phyloP scores from a whole-genome alignment of 2,113 vertebrate species.

The Larimichthys crocea region DNA sequence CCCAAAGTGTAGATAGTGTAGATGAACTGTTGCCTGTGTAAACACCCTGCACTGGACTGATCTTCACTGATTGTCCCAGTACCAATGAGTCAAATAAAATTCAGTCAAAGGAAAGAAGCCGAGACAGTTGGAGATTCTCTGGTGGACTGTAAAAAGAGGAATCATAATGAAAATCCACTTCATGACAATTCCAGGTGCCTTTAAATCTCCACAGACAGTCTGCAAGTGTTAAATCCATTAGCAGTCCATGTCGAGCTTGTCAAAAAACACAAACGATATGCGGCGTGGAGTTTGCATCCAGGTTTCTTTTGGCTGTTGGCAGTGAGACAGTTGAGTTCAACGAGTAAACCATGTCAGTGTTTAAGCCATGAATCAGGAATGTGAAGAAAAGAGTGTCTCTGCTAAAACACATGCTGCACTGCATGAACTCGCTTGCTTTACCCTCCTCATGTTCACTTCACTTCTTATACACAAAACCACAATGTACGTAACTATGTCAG shows the following conservation, averaged over 20 bases:
- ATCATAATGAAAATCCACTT: constrained; percentile 39
- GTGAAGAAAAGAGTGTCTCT: not conserved
- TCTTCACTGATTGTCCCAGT: not conserved
- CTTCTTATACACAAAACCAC: constrained; percentile 12
- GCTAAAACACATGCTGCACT: constrained; percentile 12
- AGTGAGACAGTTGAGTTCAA: constrained; percentile 19
- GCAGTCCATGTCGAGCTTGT: constrained; percentile 7
- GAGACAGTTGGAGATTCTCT: constrained; percentile 18
- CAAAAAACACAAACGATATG: constrained; percentile 3
- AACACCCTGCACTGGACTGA: not conserved
- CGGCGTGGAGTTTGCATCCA: constrained; percentile 21
- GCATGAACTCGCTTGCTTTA: not conserved
- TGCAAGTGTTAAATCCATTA: constrained; percentile 68
- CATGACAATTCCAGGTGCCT: constrained; percentile 64
- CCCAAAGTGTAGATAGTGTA: not conserved
- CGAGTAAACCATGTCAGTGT: constrained; percentile 44
- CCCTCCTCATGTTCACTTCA: not conserved
- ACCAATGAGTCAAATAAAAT: not conserved
- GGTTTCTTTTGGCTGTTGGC: constrained; percentile 45
- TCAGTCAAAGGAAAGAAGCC: not conserved
- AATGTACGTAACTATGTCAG: not conserved
- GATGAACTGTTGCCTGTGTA: not conserved
- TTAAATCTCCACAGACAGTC: constrained; percentile 60
- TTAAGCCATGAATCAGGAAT: constrained; percentile 31
- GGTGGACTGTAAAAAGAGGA: constrained; percentile 35